Percentiles rank a stretch among this genome's conserved stretches.
These are phyloP conservation scores for Pelusios castaneus DNA, from an alignment of 2,113 vertebrate genomes.

Conservation along the genomic window DNA sequence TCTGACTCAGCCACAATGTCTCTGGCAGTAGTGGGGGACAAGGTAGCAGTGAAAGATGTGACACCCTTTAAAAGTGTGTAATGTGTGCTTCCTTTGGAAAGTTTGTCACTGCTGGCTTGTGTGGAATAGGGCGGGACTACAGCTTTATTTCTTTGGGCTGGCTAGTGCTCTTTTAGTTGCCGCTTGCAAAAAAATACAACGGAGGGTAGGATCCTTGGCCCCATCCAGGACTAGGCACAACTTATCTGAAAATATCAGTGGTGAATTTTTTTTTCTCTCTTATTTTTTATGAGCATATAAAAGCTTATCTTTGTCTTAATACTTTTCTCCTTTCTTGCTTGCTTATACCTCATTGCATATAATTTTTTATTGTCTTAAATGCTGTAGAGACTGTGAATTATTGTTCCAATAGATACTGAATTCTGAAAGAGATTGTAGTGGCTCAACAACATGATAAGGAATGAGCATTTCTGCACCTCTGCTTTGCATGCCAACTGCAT, in stretches of 20 bases:
- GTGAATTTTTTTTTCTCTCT: conserved; percentile 17
- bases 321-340: conserved; percentile 48
- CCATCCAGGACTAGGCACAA: not conserved
- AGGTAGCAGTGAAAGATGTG: not conserved
- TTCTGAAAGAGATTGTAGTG: conserved; percentile 14
- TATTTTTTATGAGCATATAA: conserved; percentile 1
- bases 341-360: conserved; percentile 27
- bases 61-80: not conserved
- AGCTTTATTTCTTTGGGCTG: conserved; percentile 33
- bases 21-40: not conserved
- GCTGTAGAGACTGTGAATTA: conserved; percentile 32
- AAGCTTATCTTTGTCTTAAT: conserved; percentile 31
- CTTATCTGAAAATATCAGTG: not conserved
- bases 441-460: conserved; percentile 1
- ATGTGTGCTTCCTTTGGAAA: conserved; percentile 32
- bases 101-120: not conserved
- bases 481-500: conserved; percentile 25
- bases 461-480: not conserved
- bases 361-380: conserved; percentile 55
- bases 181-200: conserved; percentile 20
- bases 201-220: conserved; percentile 13
- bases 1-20: not conserved
- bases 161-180: conserved; percentile 53
- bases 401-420: conserved; percentile 2
- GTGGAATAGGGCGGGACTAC: not conserved